These are phyloP conservation scores for Ypsolopha scabrella DNA, from an alignment of 2,888 invertebrate genomes.

Conservation along the genomic window DNA sequence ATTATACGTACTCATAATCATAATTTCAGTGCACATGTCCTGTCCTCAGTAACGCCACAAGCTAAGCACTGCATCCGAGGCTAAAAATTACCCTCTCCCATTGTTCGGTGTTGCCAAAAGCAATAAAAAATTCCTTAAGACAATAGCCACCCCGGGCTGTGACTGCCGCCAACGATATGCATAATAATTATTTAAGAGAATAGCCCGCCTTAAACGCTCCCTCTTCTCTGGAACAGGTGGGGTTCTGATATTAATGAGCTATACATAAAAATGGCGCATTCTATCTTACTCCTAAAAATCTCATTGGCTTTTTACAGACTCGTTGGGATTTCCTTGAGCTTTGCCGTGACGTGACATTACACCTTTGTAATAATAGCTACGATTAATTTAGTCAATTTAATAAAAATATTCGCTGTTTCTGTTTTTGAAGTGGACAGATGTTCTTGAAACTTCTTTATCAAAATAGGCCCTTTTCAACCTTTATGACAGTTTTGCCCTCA, in stretches of 20 bases:
- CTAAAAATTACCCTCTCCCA: conserved; percentile 53
- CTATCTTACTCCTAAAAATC: no score
- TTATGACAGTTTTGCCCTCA: no score
- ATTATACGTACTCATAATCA: conserved; percentile 2
- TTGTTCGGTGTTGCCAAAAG: conserved; percentile 63
- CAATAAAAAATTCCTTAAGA: conserved; percentile 64
- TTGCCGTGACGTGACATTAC: no score
- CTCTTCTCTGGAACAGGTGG: conserved; percentile 48
- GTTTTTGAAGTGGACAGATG: no score
- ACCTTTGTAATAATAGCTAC: no score
- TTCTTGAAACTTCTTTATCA: no score
- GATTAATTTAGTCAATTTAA: no score
- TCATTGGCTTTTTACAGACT: no score
- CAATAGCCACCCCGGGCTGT: conserved; percentile 63
- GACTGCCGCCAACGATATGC: conserved; percentile 57
- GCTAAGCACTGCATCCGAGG: conserved; percentile 35
- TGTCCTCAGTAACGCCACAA: conserved; percentile 33
- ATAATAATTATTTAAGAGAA: conserved; percentile 63
- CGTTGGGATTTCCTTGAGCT: no score
- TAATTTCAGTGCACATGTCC: conserved; percentile 4
- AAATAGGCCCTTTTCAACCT: no score
- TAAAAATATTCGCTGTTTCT: no score
- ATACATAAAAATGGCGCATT: conserved; percentile 18
- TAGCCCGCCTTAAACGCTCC: conserved; percentile 55
- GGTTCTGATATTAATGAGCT: conserved; percentile 36